Evolutionary conservation across 2,888 invertebrate species (phyloP).

Genomic region (Luperina testacea): DNA sequence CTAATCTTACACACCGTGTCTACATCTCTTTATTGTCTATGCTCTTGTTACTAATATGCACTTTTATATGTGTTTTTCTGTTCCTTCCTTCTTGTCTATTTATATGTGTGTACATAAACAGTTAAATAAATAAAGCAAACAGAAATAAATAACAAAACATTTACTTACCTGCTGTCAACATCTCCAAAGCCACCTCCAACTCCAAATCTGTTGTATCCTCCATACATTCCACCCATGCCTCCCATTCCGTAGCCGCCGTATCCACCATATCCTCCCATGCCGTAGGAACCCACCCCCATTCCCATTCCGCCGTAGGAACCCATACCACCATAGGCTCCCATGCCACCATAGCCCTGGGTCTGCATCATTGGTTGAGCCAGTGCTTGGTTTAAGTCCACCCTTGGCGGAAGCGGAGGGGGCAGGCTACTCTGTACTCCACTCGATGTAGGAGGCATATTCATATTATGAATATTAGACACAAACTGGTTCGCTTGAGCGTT

Average conservation of each 20-base stretch:
- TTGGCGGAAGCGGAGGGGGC: constrained; percentile 80
- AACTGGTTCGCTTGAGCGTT: constrained; percentile 64
- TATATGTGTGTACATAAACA: not conserved
- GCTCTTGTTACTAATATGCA: not conserved
- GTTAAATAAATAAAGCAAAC: not conserved
- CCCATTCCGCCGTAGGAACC: constrained; percentile 67
- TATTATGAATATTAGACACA: constrained; percentile 42
- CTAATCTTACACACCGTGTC: not conserved
- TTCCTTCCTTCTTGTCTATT: not conserved
- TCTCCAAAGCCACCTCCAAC: constrained; percentile 87
- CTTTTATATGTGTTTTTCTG: not conserved
- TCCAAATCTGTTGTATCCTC: constrained; percentile 84
- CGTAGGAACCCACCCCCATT: constrained; percentile 69
- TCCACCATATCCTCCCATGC: constrained; percentile 69
- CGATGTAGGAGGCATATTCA: constrained; percentile 76
- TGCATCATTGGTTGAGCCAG: constrained; percentile 53
- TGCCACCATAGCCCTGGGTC: constrained; percentile 34
- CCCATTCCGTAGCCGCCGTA: constrained; percentile 73
- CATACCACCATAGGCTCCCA: constrained; percentile 70
- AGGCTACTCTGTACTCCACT: constrained; percentile 41
- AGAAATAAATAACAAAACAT: constrained; percentile 22
- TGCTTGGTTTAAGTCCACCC: constrained; percentile 73
- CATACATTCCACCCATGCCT: constrained; percentile 78
- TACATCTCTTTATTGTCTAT: not conserved
- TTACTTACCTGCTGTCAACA: constrained; percentile 91